Evolutionary conservation across 2,888 invertebrate genomes (phyloP).

Genomic region (Gymnoscelis rufifasciata): DNA sequence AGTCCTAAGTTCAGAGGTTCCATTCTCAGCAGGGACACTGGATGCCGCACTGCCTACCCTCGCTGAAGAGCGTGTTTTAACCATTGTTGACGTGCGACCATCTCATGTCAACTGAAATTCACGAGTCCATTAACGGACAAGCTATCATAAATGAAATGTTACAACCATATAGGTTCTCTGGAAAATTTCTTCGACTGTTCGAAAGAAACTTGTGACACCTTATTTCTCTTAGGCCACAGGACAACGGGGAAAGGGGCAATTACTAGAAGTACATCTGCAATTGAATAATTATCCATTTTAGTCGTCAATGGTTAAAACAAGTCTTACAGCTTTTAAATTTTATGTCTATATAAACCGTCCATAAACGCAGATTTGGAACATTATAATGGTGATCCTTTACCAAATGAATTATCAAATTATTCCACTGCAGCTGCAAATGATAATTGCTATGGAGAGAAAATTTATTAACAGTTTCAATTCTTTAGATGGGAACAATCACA

Average conservation of each 20-base stretch:
- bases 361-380: conserved; percentile 47
- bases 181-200: conserved; percentile 67
- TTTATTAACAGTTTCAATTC: conserved; percentile 50
- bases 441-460: conserved; percentile 68
- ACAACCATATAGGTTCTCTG: conserved; percentile 57
- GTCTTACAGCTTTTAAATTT: conserved; percentile 67
- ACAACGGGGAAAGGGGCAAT: conserved; percentile 55
- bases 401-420: conserved; percentile 59
- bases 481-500: conserved; percentile 30
- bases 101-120: conserved; percentile 78
- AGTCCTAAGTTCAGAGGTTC: conserved; percentile 67
- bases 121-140: conserved; percentile 72
- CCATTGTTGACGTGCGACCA: conserved; percentile 76
- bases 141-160: conserved; percentile 55
- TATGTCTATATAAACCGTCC: conserved; percentile 59
- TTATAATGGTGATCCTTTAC: conserved; percentile 61
- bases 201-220: conserved; percentile 47
- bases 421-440: conserved; percentile 76
- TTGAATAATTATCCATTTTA: conserved; percentile 72
- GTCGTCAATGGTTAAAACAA: conserved; percentile 79
- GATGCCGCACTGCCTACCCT: conserved; percentile 68
- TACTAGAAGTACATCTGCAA: conserved; percentile 63
- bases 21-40: conserved; percentile 67
- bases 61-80: conserved; percentile 79
- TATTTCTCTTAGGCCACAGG: conserved; percentile 71